Evolutionary conservation across 2,797 vertebrate species (phyloP).

Genomic region (Vireo griseus): DNA sequence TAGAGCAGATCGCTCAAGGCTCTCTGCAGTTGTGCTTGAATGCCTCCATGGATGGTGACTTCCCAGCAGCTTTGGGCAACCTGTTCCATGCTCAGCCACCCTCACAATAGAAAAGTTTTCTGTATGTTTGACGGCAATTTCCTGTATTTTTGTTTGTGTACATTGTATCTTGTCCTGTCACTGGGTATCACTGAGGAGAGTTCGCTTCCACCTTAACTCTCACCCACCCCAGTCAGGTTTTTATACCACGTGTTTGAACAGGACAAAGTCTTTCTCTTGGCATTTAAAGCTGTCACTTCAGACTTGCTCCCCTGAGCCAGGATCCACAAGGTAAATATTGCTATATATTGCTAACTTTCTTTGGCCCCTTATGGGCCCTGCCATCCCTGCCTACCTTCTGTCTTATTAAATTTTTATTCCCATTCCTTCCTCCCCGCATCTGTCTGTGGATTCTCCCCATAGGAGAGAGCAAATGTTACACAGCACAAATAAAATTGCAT

Average conservation of each 20-base stretch:
- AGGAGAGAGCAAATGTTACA: neutral
- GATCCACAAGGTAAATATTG: neutral
- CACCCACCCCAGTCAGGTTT: neutral
- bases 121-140: neutral
- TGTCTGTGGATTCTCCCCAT: neutral
- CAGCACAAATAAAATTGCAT: neutral
- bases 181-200: neutral
- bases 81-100: neutral
- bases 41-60: neutral
- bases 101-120: neutral
- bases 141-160: neutral
- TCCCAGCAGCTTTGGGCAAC: neutral
- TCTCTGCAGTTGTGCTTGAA: neutral
- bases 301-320: neutral
- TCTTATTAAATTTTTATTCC: neutral
- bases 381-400: neutral
- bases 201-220: neutral
- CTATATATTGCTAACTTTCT: neutral
- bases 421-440: neutral
- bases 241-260: neutral
- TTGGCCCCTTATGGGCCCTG: neutral
- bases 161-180: rapidly evolving
- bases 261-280: neutral
- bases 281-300: neutral
- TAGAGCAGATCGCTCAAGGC: neutral